Evolutionary conservation across 2,888 invertebrate genomes (phyloP).

Genomic region (Brachyptera risi): DNA sequence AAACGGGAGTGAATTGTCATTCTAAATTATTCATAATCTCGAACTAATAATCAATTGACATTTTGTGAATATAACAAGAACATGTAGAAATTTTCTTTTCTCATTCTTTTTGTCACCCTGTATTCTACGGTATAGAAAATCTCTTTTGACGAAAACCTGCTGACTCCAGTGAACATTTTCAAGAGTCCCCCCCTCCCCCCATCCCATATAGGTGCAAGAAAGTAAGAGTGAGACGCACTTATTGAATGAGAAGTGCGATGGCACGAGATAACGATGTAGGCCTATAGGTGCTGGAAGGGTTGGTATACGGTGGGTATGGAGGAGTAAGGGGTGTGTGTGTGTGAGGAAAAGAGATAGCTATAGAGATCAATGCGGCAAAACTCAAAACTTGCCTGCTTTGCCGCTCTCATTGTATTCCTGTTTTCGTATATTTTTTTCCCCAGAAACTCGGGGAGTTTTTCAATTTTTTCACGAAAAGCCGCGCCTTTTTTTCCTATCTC

Average conservation of each 20-base stretch:
- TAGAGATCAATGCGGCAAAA: conserved; percentile 1
- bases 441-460: background rate
- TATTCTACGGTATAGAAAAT: background rate
- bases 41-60: no score
- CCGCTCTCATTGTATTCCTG: background rate
- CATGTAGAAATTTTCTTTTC: background rate
- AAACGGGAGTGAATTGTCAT: no score
- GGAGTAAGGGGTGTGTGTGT: background rate
- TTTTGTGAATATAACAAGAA: background rate
- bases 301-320: background rate
- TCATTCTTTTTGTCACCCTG: background rate
- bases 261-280: background rate
- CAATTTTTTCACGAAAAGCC: background rate
- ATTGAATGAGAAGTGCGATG: background rate
- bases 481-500: conserved; percentile 4
- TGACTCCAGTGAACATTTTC: background rate
- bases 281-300: background rate
- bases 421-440: no score
- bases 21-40: no score
- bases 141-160: conserved; percentile 1
- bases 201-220: background rate
- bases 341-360: background rate
- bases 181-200: background rate
- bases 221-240: background rate
- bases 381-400: background rate